Conservation (phyloP, 2,797 vertebrate genomes). For the Characodon lateralis region DNA sequence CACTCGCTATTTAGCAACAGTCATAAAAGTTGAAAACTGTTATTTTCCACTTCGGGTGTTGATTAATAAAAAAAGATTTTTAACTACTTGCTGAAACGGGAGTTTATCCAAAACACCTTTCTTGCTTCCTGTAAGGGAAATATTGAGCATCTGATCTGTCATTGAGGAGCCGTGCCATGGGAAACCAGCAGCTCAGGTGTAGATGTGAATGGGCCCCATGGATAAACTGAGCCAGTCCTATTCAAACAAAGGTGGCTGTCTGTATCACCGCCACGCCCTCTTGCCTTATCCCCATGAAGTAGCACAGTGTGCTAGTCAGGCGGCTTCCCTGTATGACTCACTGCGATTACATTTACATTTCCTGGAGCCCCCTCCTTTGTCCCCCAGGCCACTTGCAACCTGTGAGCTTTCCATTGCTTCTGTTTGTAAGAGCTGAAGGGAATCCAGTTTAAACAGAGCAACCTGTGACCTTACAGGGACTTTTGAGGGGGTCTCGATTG, state of each 20-base stretch:
- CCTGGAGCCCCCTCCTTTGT: conserved; percentile 20
- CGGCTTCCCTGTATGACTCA: conserved; percentile 61
- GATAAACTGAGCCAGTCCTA: conserved; percentile 60
- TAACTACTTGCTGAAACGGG: conserved; percentile 1
- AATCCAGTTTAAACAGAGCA: conserved; percentile 12
- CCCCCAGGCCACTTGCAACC: conserved; percentile 11
- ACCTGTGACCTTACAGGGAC: conserved; percentile 3
- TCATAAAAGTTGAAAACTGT: conserved; percentile 24
- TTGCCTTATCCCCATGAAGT: conserved; percentile 54
- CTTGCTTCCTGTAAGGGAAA: neutral
- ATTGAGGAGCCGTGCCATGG: conserved; percentile 35
- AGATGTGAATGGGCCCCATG: conserved; percentile 59
- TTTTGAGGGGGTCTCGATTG: neutral
- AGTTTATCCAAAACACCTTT: conserved; percentile 14
- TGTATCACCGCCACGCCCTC: conserved; percentile 69
- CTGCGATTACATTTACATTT: conserved; percentile 39
- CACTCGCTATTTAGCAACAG: conserved; percentile 36
- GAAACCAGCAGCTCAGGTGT: conserved; percentile 33
- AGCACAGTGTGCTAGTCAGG: conserved; percentile 41
- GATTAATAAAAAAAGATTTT: conserved; percentile 7
- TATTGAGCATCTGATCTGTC: conserved; percentile 26
- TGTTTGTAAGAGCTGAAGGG: conserved; percentile 32
- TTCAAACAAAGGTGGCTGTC: conserved; percentile 73
- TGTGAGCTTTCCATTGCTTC: conserved; percentile 39
- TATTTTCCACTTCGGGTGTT: conserved; percentile 28